phyloP scores from a whole-genome alignment of 2,888 invertebrate species.

The Erannis defoliaria region DNA sequence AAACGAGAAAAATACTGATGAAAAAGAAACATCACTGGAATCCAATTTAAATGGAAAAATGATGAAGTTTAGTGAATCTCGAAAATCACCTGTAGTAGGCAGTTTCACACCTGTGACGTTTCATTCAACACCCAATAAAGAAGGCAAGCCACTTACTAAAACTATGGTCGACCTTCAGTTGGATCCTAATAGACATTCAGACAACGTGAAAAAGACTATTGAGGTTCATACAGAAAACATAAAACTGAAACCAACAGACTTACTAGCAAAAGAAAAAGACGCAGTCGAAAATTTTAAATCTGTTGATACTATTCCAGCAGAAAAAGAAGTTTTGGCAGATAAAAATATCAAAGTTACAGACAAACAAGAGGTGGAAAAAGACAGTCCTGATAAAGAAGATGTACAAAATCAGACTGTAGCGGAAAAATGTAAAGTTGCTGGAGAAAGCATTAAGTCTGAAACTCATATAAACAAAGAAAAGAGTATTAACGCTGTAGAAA shows the following conservation, averaged over 20 bases:
- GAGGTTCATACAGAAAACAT: conserved; percentile 77
- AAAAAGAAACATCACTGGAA: conserved; percentile 58
- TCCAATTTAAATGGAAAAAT: conserved; percentile 71
- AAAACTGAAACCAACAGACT: conserved; percentile 62
- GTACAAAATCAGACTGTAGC: conserved; percentile 5
- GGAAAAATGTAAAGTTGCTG: conserved; percentile 10
- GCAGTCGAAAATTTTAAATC: conserved; percentile 28
- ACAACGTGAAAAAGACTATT: conserved; percentile 79
- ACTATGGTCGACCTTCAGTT: conserved; percentile 80
- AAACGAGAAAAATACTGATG: conserved; percentile 55
- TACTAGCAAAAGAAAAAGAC: conserved; percentile 42
- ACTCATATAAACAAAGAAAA: conserved; percentile 9
- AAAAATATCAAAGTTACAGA: not conserved
- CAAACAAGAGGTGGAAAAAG: conserved; percentile 12
- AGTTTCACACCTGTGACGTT: conserved; percentile 77
- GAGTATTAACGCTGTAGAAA: conserved; percentile 5
- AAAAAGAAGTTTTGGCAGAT: conserved; percentile 1
- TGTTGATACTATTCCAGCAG: conserved; percentile 10
- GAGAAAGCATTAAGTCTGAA: not conserved
- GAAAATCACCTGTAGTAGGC: conserved; percentile 77
- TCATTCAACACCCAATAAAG: conserved; percentile 82
- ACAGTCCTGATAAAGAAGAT: conserved; percentile 6
- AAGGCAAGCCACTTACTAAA: conserved; percentile 78
- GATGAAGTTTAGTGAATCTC: conserved; percentile 75
- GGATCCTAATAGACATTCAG: conserved; percentile 77